Conservation (phyloP, 2,113 vertebrate species). For the Alectura lathami region DNA sequence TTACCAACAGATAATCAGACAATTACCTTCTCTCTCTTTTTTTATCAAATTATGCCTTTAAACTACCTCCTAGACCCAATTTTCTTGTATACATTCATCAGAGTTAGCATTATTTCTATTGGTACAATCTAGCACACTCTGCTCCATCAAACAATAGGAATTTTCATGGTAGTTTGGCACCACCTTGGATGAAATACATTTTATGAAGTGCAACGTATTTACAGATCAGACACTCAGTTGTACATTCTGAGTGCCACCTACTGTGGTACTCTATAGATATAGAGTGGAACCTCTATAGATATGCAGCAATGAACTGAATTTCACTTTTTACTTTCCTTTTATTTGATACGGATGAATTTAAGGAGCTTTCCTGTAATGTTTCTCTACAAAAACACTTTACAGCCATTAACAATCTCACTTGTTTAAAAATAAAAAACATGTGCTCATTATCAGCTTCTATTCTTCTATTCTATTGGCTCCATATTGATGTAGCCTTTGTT, state of each 20-base stretch:
- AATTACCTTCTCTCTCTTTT: not conserved
- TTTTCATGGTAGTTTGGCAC: not conserved
- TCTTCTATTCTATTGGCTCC: not conserved
- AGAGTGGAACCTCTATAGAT: not conserved
- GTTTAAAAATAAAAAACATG: not conserved
- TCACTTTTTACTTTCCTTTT: not conserved
- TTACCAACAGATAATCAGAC: not conserved
- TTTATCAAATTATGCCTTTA: not conserved
- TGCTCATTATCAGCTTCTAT: not conserved
- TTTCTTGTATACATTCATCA: not conserved
- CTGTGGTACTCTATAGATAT: not conserved
- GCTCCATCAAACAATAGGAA: not conserved
- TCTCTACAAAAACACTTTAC: not conserved
- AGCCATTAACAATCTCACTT: not conserved
- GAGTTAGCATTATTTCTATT: not conserved
- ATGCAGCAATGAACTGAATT: not conserved
- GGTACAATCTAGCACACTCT: not conserved
- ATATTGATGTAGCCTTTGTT: not conserved
- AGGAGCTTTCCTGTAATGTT: not conserved
- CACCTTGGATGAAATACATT: not conserved
- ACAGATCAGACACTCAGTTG: not conserved
- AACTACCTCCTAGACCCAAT: not conserved
- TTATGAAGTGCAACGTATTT: not conserved
- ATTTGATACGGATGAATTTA: not conserved
- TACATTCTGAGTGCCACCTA: not conserved